Conservation (phyloP, 2,113 vertebrate genomes). For the Apteryx mantelli region DNA sequence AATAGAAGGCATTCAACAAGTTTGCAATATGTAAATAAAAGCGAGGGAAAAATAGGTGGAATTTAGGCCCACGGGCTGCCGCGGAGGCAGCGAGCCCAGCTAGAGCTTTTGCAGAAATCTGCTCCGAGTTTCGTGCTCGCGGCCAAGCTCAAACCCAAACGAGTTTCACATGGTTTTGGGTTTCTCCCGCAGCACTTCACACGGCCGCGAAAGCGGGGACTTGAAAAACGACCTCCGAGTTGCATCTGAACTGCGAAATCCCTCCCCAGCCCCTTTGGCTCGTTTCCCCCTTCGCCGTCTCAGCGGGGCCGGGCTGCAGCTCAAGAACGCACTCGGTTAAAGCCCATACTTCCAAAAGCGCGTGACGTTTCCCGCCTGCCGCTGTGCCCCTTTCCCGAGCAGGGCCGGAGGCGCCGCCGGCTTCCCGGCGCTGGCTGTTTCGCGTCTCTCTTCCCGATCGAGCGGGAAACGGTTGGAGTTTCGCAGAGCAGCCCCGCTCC, state of each 20-base stretch:
- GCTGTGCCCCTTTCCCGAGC: background rate
- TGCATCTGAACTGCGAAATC: background rate
- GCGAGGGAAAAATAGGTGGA: background rate
- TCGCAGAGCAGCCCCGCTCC: too few relatives aligned
- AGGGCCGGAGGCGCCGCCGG: background rate
- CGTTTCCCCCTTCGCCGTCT: background rate
- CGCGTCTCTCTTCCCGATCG: background rate
- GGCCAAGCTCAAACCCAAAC: background rate
- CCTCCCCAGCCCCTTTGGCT: background rate
- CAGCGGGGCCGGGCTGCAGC: background rate
- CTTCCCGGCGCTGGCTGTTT: background rate
- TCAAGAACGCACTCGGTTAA: background rate
- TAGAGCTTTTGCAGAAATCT: background rate
- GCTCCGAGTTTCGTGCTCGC: background rate
- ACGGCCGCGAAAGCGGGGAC: background rate
- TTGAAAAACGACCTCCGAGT: background rate
- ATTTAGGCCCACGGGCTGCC: background rate
- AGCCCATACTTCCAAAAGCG: background rate
- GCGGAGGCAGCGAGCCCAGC: too few relatives aligned
- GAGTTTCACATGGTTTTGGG: constrained; percentile 38
- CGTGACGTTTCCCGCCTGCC: background rate
- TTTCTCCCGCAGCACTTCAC: background rate
- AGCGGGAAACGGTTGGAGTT: background rate
- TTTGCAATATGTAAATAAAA: background rate
- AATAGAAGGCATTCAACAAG: background rate